A percentile compares a stretch with the other conserved stretches of the same genome.
phyloP scores from a whole-genome alignment of 2,113 vertebrate species.

The Eonycteris spelaea region DNA sequence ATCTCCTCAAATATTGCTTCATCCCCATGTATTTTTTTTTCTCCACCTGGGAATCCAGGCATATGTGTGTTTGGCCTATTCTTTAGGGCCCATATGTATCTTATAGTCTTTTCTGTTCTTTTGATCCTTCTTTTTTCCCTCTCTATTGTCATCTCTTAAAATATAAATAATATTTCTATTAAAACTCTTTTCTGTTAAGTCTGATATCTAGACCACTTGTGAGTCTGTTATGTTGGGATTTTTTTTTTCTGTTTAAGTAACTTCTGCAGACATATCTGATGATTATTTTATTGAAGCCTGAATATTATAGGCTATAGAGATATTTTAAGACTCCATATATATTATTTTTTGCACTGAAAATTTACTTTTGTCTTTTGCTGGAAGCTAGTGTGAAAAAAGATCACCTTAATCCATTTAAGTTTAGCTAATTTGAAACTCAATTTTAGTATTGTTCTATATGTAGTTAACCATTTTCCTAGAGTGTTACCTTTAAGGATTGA shows the following conservation, averaged over 20 bases:
- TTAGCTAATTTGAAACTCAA: neutral
- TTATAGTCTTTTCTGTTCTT: neutral
- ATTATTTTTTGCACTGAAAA: neutral
- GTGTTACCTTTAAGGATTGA: neutral
- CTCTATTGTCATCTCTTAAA: neutral
- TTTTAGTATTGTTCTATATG: neutral
- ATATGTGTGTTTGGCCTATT: neutral
- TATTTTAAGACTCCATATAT: neutral
- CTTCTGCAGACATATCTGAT: neutral
- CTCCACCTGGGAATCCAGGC: neutral
- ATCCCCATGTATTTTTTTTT: neutral
- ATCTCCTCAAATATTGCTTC: neutral
- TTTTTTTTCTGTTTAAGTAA: neutral
- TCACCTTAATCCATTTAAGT: neutral
- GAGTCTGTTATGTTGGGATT: neutral
- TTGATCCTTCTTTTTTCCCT: neutral
- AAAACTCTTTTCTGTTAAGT: neutral
- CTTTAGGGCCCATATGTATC: neutral
- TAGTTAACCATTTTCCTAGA: neutral
- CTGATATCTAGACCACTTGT: neutral
- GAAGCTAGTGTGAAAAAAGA: neutral
- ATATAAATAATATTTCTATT: neutral
- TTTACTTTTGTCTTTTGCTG: neutral
- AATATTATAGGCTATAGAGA: neutral
- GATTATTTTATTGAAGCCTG: neutral